These are phyloP conservation scores for Archegozetes longisetosus DNA, from an alignment of 1,140 invertebrate genomes.

Conservation along the genomic window DNA sequence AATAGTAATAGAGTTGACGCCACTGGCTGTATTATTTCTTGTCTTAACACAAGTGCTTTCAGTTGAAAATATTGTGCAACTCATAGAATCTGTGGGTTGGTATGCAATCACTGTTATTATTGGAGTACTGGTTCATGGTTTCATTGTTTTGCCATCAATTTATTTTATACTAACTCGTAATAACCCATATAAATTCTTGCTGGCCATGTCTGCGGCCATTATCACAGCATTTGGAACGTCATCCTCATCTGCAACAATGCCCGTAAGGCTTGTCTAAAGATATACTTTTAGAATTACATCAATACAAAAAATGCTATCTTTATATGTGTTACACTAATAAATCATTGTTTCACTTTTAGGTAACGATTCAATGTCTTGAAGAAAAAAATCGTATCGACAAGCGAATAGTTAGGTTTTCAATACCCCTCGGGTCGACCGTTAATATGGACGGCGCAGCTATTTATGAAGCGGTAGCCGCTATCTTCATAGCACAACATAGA, in stretches of 20 bases:
- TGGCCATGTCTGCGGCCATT: constrained; percentile 73
- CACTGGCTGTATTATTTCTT: constrained; percentile 75
- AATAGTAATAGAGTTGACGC: constrained; percentile 79
- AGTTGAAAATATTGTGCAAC: constrained; percentile 58
- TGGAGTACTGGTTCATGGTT: constrained; percentile 75
- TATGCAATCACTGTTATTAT: constrained; percentile 79
- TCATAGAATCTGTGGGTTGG: constrained; percentile 67
- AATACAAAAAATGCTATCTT: too few relatives aligned
- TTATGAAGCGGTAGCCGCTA: constrained; percentile 84
- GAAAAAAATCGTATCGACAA: constrained; percentile 71
- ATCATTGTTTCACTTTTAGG: too few relatives aligned
- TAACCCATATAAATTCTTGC: constrained; percentile 61
- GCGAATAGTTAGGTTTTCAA: constrained; percentile 78
- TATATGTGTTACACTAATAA: too few relatives aligned
- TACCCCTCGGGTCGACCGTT: constrained; percentile 88
- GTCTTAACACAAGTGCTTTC: constrained; percentile 75
- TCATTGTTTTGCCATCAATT: constrained; percentile 64
- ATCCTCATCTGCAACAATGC: constrained; percentile 33
- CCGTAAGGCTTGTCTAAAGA: constrained; percentile 34
- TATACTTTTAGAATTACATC: too few relatives aligned
- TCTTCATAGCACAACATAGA: constrained; percentile 83
- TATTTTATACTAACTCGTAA: constrained; percentile 59
- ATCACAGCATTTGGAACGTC: constrained; percentile 81
- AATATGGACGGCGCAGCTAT: constrained; percentile 92
- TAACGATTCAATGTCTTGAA: constrained; percentile 80